Base-by-base conservation (phyloP, 2,113 vertebrate genomes). In the Gyps fulvus region DNA sequence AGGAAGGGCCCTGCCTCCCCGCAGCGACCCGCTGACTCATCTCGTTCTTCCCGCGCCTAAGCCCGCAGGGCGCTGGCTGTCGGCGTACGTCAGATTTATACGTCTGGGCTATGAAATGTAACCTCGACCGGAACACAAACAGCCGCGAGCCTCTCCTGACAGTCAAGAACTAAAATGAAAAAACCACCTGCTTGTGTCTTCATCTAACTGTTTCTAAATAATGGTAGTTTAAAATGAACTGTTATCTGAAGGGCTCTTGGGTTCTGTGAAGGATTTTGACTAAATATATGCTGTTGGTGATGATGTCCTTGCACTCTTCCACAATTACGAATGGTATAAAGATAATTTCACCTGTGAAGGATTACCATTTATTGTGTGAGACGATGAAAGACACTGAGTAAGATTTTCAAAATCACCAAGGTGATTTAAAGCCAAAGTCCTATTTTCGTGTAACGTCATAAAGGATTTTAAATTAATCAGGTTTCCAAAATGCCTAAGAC, bases 381-480 rank as follows among this genome's bases (percentile, higher is more conserved):
- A 83, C 0, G 0, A 69, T n/a, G 25, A 89, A 83, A 96, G 65
- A 72, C 62, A 72, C 9, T 7, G 43, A 43, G 31, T 26, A 82
- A 83, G 34, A 91, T 45, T 87, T 92, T 58, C 58, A 84, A 77
- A 95, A 97, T 76, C 78, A 70, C 45, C 49, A 66, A 83, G 55
- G 62, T 91, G 83, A 85, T 92, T 95, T 85, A 87, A 87, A 95
- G 58, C 42, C 1, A 0, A 85, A 91, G 78, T 54, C 73, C 70
- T 89, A 65, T 88, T 91, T 85, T 94, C 31, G 23, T n/a, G 31
- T 57, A 91, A 87, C 91, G 52, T 95, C 67, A 91, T 49, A 95
- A 81, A 84, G 83, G 72, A 87, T 82, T 96, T 97, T 49, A 67
- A 90, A 59, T 92, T 83, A 89, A 93, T 89, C 69, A 52, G 72